Base-by-base conservation (phyloP, 2,888 invertebrate species). In the Ophioninae sp. region DNA sequence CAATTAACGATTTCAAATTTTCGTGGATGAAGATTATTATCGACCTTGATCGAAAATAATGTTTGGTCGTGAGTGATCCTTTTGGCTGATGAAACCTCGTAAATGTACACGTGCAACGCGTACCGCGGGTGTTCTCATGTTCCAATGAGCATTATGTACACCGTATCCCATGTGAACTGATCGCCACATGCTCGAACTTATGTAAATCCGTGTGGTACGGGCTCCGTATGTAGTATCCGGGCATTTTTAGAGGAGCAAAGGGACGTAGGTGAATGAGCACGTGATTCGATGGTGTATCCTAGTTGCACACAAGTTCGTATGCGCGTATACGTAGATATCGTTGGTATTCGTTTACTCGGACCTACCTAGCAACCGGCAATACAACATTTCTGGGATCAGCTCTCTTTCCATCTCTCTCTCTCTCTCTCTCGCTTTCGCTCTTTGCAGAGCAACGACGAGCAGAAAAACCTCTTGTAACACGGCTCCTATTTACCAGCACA, bases 401-500 rank as follows among this genome's bases (percentile, higher is more conserved):
- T 59, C 58, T 20, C 8, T 58, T 39, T 20, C 41, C 58, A 58
- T 56, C 51, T 85, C 86, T 85, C 85, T 87, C 85, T 86, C 85
- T 83, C 30, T 84, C 84, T 84, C 87, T 85, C 79, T 83, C 39
- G 37, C 65, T 37, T 2, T 65, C 56, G 20, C 56, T 84, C 56
- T 82, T 63, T 71, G 69, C 82, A 37, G 30, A 78, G 75, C 39
- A 67, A 44, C 71, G 64, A 30, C n/a, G 0, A 41, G 64, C 64
- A 81, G 83, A 81, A 81, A 78, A 84, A 65, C 78, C 23, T 64
- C 71, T 71, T 67, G 86, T 51, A 79, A 82, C 81, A 81, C 69
- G 82, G 74, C 75, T 83, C 78, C 81, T 79, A 84, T 85, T 82
- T 85, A 71, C 82, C 56, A 76, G 78, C 86, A 87, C 88, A 89